phyloP scores from a whole-genome alignment of 35 echinoderm and acorn worm genomes.

The Apostichopus californicus region DNA sequence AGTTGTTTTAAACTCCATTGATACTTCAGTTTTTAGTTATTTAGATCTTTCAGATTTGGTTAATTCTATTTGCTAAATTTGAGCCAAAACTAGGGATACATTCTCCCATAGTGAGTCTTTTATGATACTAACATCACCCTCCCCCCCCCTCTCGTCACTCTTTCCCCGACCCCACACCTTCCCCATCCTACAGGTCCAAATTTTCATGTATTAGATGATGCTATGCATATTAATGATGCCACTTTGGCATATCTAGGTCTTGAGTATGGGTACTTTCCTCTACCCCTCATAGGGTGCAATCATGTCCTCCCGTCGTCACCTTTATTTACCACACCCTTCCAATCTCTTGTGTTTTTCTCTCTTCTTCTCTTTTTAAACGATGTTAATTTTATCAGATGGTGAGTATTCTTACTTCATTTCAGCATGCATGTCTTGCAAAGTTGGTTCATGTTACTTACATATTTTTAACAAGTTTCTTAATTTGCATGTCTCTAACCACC shows the following conservation, averaged over 20 bases:
- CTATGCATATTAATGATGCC: too few species aligned
- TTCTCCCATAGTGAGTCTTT: too few species aligned
- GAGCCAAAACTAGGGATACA: too few species aligned
- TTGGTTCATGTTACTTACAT: background rate
- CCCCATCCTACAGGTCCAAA: background rate
- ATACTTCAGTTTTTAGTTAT: too few species aligned
- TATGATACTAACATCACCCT: too few species aligned
- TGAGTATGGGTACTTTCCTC: background rate
- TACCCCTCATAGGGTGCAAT: background rate
- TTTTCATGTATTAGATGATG: too few species aligned
- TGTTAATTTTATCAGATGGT: conserved; percentile 41
- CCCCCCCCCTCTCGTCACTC: too few species aligned
- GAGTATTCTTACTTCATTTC: conserved; percentile 39
- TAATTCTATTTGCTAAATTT: too few species aligned
- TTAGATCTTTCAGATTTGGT: too few species aligned
- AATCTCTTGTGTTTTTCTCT: conserved; percentile 39
- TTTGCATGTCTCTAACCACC: conserved; percentile 15
- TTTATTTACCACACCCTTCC: conserved; percentile 17
- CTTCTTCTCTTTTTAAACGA: background rate
- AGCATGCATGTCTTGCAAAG: conserved; percentile 28
- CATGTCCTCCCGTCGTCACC: background rate
- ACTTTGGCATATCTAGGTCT: too few species aligned
- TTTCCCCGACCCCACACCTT: background rate
- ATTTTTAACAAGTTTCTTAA: background rate
- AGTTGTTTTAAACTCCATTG: too few species aligned